Evolutionary conservation across 2,797 vertebrate genomes (phyloP).

Genomic region (Dipus sagitta): DNA sequence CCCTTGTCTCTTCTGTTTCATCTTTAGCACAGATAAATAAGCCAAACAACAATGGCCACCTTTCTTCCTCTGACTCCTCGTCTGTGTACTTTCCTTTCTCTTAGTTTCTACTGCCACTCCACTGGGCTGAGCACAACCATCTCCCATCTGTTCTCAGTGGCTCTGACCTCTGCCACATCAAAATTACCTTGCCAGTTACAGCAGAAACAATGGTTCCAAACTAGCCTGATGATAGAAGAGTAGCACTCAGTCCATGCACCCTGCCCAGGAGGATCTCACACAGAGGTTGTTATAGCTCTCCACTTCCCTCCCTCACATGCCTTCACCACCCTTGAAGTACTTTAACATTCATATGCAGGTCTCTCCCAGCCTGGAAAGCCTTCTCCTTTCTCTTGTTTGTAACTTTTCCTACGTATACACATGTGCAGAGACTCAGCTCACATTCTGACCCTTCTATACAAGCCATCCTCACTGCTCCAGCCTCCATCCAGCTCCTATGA

Average conservation of each 20-base stretch:
- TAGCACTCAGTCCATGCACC: not conserved
- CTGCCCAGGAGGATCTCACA: not conserved
- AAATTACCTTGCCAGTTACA: not conserved
- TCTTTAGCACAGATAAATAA: conserved; percentile 28
- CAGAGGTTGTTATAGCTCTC: not conserved
- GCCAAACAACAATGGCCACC: not conserved
- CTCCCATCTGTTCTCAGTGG: not conserved
- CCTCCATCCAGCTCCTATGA: not conserved
- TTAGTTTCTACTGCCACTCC: not conserved
- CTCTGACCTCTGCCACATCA: not conserved
- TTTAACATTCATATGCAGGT: not conserved
- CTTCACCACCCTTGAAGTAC: not conserved
- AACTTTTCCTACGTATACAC: conserved; percentile 15
- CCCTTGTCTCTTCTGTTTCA: not conserved
- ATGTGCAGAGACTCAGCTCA: not conserved
- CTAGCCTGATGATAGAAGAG: not conserved
- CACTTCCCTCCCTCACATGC: not conserved
- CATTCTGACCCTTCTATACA: not conserved
- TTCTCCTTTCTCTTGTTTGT: not conserved
- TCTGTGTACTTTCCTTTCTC: not conserved
- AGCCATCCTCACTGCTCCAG: not conserved
- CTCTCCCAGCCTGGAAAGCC: not conserved
- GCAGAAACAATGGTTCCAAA: not conserved
- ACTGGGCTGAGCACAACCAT: no score
- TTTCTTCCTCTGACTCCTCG: not conserved